Base-by-base conservation (phyloP, 1,140 invertebrate genomes). In the Asobara japonica region DNA sequence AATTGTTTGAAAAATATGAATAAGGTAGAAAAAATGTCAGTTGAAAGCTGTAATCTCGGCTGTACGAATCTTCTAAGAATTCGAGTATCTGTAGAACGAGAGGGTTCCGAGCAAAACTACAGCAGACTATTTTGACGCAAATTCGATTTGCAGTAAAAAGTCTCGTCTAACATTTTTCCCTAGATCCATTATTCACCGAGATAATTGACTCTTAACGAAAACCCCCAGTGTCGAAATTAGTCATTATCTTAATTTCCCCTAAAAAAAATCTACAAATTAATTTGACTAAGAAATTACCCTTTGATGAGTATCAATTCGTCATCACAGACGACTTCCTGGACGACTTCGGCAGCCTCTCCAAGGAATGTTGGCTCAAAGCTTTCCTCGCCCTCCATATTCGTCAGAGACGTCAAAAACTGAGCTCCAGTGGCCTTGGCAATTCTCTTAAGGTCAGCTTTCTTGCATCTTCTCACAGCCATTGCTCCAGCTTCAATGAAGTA, bases 351-450 rank as follows among this genome's bases (percentile, higher is more conserved):
- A 6, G 98, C 98, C 84, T 98, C 95, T 69, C 98, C 98, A 33
- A 99, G 90, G 88, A 92, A 94, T 73, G 91, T 93, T 0, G 94
- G 86, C 69, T 99, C 98, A 87, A 99, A 99, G 25, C 92, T 93
- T 88, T 99, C 98, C 75, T 99, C 98, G 60, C 98, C 95, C 89
- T 99, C 98, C 92, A 99, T 93, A 84, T 99, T 99, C 13, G 97
- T 96, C 27, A 99, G 88, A 0, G 96, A 98, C 3, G 96, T 95
- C 0, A 99, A 83, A 82, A 97, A 95, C 13, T 94, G 90, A 30
- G 97, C 98, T 74, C 98, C 98, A n/a, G 98, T 99, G 6, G 98
- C 98, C 88, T 99, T 99, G 1, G 98, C 98, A 80, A 99, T 99
- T 81, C 98, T 92, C 88, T 96, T 96, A 70, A 99, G 88, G 88